Evolutionary conservation across 2,888 invertebrate genomes (phyloP), one percentile per base, ranked within the genome.

Genomic region (Oegoconia quadripuncta): DNA sequence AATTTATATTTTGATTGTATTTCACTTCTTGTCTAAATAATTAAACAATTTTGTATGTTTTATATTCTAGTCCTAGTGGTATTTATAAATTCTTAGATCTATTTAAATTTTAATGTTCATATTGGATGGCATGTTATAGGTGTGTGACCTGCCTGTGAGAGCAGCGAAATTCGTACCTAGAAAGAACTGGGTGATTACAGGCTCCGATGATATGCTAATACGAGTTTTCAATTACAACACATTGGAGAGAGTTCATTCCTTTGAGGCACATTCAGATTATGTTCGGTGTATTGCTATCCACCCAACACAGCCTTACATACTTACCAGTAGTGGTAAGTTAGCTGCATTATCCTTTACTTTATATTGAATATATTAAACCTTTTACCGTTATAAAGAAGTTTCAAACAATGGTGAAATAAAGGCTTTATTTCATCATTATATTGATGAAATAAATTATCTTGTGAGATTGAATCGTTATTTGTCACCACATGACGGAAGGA

Each of bases 171-270:
- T 99, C 83, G 96, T 99, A 7, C 94, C 98, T 1, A 90, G 99
- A 23, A 99, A 99, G 76, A 99, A 98, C 82, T 99, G 99, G 99
- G 93, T 99, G 33, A 93, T 99, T 33, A 97, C 98, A 1, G 99
- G 99, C 12, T 99, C 99, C 0, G 98, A 97, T 88, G 96, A 96
- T 74, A 96, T 96, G 94, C 95, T 95, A 74, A 93, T 99, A 16
- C 90, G 99, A 46, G 94, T 99, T 18, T 99, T 97, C 81, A 99
- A 99, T 83, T 99, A 99, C 82, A 99, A 99, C 78, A 99, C 99
- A 0, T 78, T 99, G 53, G 99, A 99, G 74, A 89, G 97, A 55
- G 95, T 97, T 3, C 97, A 99, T 69, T 91, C 96, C 3, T 98
- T 96, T 76, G 99, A 99, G 75, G 99, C 99, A 0, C 99, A 99